These are phyloP conservation scores for Nannoperca obscura DNA, from an alignment of 2,797 vertebrate genomes.

Conservation along the genomic window DNA sequence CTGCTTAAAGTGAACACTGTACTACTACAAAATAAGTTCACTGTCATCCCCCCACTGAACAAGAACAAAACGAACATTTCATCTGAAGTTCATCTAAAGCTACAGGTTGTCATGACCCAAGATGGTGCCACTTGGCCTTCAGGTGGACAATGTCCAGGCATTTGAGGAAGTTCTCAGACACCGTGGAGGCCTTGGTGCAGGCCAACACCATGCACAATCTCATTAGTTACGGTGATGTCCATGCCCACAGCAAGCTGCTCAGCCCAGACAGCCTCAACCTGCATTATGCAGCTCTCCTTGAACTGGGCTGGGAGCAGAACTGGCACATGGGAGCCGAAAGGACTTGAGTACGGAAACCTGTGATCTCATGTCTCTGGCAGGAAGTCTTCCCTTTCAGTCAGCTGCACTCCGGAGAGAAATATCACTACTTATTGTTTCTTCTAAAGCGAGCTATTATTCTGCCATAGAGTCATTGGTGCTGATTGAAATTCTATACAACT, in stretches of 20 bases:
- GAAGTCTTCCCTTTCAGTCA: conserved; percentile 16
- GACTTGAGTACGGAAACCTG: conserved; percentile 17
- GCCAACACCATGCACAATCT: conserved; percentile 1
- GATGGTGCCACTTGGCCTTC: background rate
- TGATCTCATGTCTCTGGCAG: conserved; percentile 40
- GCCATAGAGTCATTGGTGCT: background rate
- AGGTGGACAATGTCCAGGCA: background rate
- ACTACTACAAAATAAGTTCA: background rate
- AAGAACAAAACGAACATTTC: background rate
- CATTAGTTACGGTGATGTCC: conserved; percentile 17
- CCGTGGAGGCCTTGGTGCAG: background rate
- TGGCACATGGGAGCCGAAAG: conserved; percentile 17
- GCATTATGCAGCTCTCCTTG: background rate
- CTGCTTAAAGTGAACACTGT: background rate
- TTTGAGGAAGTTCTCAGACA: conserved; percentile 3
- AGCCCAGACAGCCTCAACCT: conserved; percentile 4
- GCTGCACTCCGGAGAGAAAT: background rate
- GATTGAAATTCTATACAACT: background rate
- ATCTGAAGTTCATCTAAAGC: background rate
- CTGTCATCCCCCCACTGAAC: background rate
- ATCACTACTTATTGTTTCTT: background rate
- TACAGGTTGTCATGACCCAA: background rate
- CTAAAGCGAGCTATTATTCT: background rate
- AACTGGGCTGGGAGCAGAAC: conserved; percentile 6
- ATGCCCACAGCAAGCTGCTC: background rate